These are phyloP conservation scores for Peromyscus californicus DNA, from an alignment of 2,113 vertebrate genomes.

Conservation along the genomic window DNA sequence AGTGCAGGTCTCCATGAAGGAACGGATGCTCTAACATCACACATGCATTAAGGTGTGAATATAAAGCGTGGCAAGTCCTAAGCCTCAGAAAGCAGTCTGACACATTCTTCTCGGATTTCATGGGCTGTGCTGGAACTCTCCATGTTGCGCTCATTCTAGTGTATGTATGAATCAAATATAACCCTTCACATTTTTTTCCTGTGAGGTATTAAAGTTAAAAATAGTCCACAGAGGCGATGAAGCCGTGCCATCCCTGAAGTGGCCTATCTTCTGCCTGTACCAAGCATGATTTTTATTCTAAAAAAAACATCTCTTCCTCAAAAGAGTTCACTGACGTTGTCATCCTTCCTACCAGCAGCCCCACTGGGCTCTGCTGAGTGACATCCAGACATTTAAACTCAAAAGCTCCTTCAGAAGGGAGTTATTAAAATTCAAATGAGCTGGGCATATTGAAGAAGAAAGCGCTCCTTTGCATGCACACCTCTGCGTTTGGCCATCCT, in stretches of 20 bases:
- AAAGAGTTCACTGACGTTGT: conserved; percentile 76
- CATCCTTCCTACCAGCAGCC: conserved; percentile 76
- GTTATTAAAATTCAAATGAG: conserved; percentile 86
- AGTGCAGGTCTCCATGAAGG: background rate
- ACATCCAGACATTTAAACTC: conserved; percentile 82
- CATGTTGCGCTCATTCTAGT: background rate
- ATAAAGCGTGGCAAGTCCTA: background rate
- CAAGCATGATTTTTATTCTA: conserved; percentile 64
- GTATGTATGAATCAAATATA: background rate
- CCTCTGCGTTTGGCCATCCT: conserved; percentile 81
- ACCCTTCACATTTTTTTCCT: background rate
- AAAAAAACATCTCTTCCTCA: conserved; percentile 73
- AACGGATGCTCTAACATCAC: background rate
- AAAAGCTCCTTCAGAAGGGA: conserved; percentile 83
- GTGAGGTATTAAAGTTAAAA: conserved; percentile 45
- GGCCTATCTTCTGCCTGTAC: background rate
- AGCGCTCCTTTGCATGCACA: conserved; percentile 83
- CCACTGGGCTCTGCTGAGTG: conserved; percentile 77
- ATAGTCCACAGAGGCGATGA: background rate
- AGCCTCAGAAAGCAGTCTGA: background rate
- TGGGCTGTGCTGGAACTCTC: conserved; percentile 20
- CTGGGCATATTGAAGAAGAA: conserved; percentile 80
- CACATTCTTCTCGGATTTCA: conserved; percentile 16
- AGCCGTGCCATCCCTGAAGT: background rate
- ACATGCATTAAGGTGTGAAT: background rate